Conservation (phyloP, 2,797 vertebrate species). For the Iguana delicatissima region DNA sequence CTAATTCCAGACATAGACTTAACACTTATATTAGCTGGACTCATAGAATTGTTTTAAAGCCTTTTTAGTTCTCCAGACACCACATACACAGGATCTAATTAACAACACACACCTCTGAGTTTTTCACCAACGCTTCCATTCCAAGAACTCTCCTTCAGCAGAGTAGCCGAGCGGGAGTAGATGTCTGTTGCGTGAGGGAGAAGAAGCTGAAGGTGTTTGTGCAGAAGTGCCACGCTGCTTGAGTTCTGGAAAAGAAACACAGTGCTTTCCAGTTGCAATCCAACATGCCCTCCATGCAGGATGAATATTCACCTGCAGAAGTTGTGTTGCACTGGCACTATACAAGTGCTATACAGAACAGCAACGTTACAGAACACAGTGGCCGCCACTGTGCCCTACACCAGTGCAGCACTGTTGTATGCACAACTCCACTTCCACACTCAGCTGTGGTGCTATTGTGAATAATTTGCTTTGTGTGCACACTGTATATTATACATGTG, state of each 20-base stretch:
- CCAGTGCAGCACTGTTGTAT: too few species aligned
- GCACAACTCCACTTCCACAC: too few species aligned
- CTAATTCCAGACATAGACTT: background rate
- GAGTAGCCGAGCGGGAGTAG: constrained; percentile 90
- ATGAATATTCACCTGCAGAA: too few species aligned
- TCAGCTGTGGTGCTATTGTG: too few species aligned
- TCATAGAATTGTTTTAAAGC: background rate
- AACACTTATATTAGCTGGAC: too few species aligned
- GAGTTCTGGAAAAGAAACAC: constrained; percentile 84
- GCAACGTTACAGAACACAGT: too few species aligned
- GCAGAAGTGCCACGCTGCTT: constrained; percentile 95
- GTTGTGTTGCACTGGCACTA: too few species aligned
- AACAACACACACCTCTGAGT: constrained; percentile 85
- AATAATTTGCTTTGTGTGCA: too few species aligned
- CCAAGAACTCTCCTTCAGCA: constrained; percentile 95
- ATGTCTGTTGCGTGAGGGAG: constrained; percentile 96
- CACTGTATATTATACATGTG: background rate
- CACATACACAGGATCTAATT: background rate
- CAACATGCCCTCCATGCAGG: too few species aligned
- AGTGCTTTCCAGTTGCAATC: too few species aligned
- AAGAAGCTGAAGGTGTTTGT: constrained; percentile 97
- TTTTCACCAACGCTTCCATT: constrained; percentile 94
- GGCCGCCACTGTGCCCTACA: too few species aligned
- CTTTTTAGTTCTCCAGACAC: background rate
- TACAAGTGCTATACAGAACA: too few species aligned